These are phyloP conservation scores for Parnassius smintheus DNA, from an alignment of 2,888 invertebrate genomes.

Conservation along the genomic window DNA sequence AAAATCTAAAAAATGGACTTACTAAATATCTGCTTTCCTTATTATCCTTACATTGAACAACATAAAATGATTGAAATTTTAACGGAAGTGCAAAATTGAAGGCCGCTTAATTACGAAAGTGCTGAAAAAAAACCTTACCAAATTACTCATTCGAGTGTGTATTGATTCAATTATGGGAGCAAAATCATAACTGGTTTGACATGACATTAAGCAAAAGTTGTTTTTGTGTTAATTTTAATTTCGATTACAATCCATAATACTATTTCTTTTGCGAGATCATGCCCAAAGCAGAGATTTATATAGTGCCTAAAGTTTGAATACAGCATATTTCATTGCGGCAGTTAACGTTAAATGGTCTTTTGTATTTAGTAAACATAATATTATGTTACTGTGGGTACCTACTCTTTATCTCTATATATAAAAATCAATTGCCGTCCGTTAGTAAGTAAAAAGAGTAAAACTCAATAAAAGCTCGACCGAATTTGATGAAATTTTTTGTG, in stretches of 20 bases:
- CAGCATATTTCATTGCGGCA: no score
- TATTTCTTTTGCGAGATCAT: neutral
- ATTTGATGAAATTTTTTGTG: no score
- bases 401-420: no score
- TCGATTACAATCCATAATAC: neutral
- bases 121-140: neutral
- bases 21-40: neutral
- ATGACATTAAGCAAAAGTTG: constrained; percentile 1
- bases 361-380: no score
- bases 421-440: no score
- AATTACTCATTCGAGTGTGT: constrained; percentile 6
- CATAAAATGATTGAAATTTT: constrained; percentile 6
- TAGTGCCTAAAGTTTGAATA: no score
- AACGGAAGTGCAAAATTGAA: constrained; percentile 5
- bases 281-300: no score
- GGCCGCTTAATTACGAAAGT: neutral
- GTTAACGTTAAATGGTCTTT: no score
- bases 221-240: constrained; percentile 4
- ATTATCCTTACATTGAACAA: neutral
- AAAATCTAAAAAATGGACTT: neutral
- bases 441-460: no score
- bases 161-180: constrained; percentile 5
- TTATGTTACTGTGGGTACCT: no score
- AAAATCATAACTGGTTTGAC: constrained; percentile 3
- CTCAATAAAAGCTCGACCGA: no score